Percentiles rank a stretch among this genome's conserved stretches.
phyloP scores from a whole-genome alignment of 2,113 vertebrate species.

The Semicossyphus pulcher region DNA sequence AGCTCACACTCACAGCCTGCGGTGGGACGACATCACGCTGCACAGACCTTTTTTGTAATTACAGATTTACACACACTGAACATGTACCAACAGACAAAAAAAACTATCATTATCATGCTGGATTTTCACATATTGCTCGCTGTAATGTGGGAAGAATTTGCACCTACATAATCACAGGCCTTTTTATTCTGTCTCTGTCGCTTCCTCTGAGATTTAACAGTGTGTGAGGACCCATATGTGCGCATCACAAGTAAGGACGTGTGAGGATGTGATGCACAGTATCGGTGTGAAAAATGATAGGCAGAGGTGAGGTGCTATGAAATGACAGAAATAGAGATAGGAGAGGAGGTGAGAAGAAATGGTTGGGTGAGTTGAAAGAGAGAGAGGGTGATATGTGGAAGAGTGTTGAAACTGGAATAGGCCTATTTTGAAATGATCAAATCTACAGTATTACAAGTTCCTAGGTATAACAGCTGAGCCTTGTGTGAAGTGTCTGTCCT shows the following conservation, averaged over 20 bases:
- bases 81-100: constrained; percentile 12
- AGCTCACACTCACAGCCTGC: constrained; percentile 64
- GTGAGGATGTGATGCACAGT: constrained; percentile 42
- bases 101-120: background rate
- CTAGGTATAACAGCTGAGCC: background rate
- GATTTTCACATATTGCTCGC: constrained; percentile 12
- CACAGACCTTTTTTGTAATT: constrained; percentile 43
- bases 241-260: constrained; percentile 31
- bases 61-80: constrained; percentile 25
- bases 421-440: background rate
- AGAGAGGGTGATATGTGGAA: background rate
- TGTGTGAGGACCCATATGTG: constrained; percentile 1
- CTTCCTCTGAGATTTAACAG: constrained; percentile 2
- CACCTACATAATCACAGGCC: background rate
- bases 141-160: background rate
- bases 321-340: constrained; percentile 65
- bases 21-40: constrained; percentile 52
- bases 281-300: constrained; percentile 40
- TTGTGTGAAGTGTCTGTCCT: background rate
- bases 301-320: constrained; percentile 54
- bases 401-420: constrained; percentile 10
- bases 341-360: constrained; percentile 48
- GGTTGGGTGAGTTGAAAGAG: background rate
- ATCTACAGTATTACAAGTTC: background rate
- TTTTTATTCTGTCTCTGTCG: background rate